phyloP scores from a whole-genome alignment of 2,888 invertebrate species.

The Lottia gigantea region DNA sequence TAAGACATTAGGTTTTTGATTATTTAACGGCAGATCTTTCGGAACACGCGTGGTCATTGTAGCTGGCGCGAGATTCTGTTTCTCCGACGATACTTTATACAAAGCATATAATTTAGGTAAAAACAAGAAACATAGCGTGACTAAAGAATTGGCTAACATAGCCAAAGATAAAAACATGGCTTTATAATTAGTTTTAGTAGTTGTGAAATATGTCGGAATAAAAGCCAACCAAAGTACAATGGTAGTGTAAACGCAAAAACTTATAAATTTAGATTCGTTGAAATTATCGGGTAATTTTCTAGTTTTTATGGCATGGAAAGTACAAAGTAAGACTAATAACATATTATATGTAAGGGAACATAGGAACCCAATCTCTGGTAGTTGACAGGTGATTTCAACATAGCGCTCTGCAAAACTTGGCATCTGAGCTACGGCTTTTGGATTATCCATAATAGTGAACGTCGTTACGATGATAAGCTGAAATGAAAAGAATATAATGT shows the following conservation, averaged over 20 bases:
- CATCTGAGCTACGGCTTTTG: constrained; percentile 37
- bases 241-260: constrained; percentile 50
- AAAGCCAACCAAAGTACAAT: constrained; percentile 54
- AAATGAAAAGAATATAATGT: constrained; percentile 13
- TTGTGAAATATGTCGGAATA: constrained; percentile 47
- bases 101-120: constrained; percentile 47
- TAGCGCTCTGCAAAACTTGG: constrained; percentile 33
- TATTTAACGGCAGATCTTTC: neutral
- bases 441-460: constrained; percentile 25
- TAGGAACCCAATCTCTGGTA: constrained; percentile 40
- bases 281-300: constrained; percentile 50
- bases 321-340: constrained; percentile 44
- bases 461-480: constrained; percentile 38
- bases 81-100: constrained; percentile 20
- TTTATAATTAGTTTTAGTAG: constrained; percentile 31
- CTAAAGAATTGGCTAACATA: constrained; percentile 41
- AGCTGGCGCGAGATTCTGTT: constrained; percentile 16
- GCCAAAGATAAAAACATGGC: constrained; percentile 41
- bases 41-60: neutral
- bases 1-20: neutral
- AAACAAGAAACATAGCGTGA: constrained; percentile 43
- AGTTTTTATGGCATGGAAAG: constrained; percentile 48
- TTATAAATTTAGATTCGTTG: constrained; percentile 53
- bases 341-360: constrained; percentile 44
- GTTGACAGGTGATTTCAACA: constrained; percentile 43